These are phyloP conservation scores for Leiothrix lutea DNA, from an alignment of 2,113 vertebrate genomes.

Conservation along the genomic window DNA sequence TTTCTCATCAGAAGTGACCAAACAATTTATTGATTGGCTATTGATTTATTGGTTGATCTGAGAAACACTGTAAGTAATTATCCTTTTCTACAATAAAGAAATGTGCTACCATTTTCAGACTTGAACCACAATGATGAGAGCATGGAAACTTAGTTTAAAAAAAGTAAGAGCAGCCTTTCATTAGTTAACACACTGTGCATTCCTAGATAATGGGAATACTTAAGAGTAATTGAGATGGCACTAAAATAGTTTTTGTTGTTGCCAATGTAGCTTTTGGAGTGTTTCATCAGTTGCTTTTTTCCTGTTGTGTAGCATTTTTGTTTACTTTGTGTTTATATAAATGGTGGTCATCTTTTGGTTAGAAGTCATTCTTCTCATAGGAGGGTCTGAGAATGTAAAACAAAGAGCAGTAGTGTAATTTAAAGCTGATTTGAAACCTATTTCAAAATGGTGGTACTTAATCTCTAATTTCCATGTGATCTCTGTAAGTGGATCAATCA, in stretches of 20 bases:
- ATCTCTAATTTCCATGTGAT: not conserved
- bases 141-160: not conserved
- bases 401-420: not conserved
- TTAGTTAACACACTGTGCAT: not conserved
- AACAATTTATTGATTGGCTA: not conserved
- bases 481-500: not conserved
- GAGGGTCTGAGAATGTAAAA: not conserved
- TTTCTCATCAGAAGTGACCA: not conserved
- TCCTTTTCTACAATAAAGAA: not conserved
- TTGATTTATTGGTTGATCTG: not conserved
- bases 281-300: not conserved
- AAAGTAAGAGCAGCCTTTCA: not conserved
- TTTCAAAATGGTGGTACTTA: not conserved
- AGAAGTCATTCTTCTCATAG: not conserved
- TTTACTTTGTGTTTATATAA: not conserved
- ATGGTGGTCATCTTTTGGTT: not conserved
- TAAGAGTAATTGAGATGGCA: not conserved
- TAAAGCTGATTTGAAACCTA: not conserved
- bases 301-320: not conserved
- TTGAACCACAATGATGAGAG: not conserved
- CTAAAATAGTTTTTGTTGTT: not conserved
- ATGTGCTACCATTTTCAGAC: not conserved
- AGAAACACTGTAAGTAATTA: not conserved
- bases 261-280: not conserved
- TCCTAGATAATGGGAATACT: not conserved